phyloP scores from a whole-genome alignment of 2,888 invertebrate genomes.

The Girardia tigrina region DNA sequence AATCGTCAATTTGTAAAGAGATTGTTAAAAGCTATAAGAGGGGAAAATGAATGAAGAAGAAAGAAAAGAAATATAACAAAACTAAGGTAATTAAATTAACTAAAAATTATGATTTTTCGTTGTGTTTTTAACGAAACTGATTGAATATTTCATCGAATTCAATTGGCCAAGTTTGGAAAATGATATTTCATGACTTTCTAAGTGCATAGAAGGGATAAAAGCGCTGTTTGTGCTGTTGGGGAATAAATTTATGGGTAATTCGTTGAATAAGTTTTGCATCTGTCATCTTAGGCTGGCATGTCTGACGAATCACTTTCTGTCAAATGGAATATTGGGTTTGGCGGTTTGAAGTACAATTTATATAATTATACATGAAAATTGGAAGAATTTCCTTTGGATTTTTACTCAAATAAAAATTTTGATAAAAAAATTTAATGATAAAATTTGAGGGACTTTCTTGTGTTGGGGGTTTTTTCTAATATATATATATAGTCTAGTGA shows the following conservation, averaged over 20 bases:
- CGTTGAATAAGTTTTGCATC: slow-evolving; percentile 4
- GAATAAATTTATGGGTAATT: background rate
- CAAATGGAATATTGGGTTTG: background rate
- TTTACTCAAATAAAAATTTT: too few relatives aligned
- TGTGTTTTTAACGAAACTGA: background rate
- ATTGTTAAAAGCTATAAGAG: too few relatives aligned
- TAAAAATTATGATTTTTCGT: background rate
- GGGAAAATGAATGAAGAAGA: too few relatives aligned
- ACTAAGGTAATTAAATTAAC: background rate
- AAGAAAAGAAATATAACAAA: background rate
- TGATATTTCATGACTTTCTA: slow-evolving; percentile 11
- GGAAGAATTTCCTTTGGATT: too few relatives aligned
- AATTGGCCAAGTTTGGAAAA: background rate
- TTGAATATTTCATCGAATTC: background rate
- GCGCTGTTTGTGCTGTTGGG: background rate
- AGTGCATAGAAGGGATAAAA: background rate
- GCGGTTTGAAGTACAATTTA: slow-evolving; percentile 23
- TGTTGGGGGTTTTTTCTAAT: too few relatives aligned
- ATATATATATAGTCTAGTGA: too few relatives aligned
- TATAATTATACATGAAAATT: too few relatives aligned
- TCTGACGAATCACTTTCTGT: slow-evolving; percentile 20
- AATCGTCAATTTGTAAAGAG: too few relatives aligned
- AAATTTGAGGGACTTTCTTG: too few relatives aligned
- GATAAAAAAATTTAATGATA: too few relatives aligned
- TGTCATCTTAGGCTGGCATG: slow-evolving; percentile 11